Percentiles rank a stretch among this genome's conserved stretches.
Conservation (phyloP, 2,888 invertebrate genomes). For the Bellardia pandia region DNA sequence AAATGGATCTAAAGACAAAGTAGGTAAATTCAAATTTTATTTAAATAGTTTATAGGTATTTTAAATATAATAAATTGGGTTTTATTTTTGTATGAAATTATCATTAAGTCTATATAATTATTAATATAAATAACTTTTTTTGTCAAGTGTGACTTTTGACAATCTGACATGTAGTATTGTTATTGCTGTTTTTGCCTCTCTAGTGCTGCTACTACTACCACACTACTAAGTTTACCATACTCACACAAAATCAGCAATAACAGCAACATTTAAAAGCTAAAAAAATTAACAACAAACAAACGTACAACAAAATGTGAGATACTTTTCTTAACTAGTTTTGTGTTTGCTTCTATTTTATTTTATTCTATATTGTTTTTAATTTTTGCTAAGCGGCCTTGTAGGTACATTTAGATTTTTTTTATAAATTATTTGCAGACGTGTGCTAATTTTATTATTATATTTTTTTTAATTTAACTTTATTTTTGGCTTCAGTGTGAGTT, state of each 20-base stretch:
- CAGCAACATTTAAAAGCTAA: constrained; percentile 29
- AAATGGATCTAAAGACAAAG: constrained; percentile 64
- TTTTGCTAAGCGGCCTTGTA: constrained; percentile 62
- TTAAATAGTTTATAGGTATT: not conserved
- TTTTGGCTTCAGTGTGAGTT: not conserved
- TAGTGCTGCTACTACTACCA: constrained; percentile 10
- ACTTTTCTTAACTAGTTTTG: constrained; percentile 58
- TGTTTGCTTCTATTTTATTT: constrained; percentile 34
- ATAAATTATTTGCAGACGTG: constrained; percentile 54
- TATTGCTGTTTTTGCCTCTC: constrained; percentile 30
- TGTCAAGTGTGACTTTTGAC: not conserved
- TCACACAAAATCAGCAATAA: constrained; percentile 2
- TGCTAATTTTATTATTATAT: constrained; percentile 45
- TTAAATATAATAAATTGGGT: not conserved
- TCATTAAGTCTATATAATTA: not conserved
- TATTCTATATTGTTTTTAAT: constrained; percentile 5
- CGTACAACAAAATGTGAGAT: constrained; percentile 45
- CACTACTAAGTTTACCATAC: constrained; percentile 31
- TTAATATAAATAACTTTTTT: not conserved
- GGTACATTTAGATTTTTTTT: constrained; percentile 51
- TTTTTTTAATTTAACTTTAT: constrained; percentile 17
- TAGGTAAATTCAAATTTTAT: constrained; percentile 58
- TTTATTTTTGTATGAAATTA: not conserved
- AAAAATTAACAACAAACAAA: constrained; percentile 20
- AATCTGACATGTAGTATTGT: not conserved